Evolutionary conservation across 2,888 invertebrate species (phyloP).

Genomic region (Psylliodes chrysocephalus): DNA sequence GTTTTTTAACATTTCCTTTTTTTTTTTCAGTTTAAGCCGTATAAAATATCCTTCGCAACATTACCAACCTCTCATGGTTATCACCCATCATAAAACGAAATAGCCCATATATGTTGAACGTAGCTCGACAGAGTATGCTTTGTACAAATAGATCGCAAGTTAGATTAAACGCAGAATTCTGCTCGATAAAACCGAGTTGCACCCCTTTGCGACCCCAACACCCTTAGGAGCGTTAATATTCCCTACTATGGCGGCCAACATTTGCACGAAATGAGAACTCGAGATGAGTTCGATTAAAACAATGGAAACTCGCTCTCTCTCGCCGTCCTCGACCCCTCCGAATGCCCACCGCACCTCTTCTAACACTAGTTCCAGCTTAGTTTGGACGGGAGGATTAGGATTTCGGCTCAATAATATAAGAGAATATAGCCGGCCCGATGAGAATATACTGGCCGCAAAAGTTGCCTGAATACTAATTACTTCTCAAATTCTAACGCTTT

Average conservation of each 20-base stretch:
- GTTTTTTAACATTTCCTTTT: neutral
- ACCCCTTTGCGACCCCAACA: slow-evolving; percentile 53
- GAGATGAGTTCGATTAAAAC: slow-evolving; percentile 66
- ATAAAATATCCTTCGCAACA: slow-evolving; percentile 14
- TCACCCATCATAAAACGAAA: slow-evolving; percentile 23
- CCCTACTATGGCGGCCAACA: slow-evolving; percentile 62
- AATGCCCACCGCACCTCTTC: slow-evolving; percentile 47
- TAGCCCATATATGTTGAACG: slow-evolving; percentile 9
- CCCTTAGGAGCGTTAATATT: slow-evolving; percentile 65
- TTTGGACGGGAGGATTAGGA: slow-evolving; percentile 54
- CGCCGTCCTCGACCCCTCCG: slow-evolving; percentile 34
- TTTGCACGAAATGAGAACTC: slow-evolving; percentile 65
- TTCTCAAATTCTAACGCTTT: slow-evolving; percentile 34
- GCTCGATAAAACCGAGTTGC: slow-evolving; percentile 61
- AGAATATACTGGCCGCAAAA: slow-evolving; percentile 31
- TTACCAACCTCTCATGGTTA: slow-evolving; percentile 14
- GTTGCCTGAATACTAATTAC: slow-evolving; percentile 35
- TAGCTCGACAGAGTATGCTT: slow-evolving; percentile 50
- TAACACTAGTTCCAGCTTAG: slow-evolving; percentile 56
- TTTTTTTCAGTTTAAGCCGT: neutral
- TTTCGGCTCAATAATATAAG: slow-evolving; percentile 53
- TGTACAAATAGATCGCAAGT: slow-evolving; percentile 64
- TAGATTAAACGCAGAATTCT: slow-evolving; percentile 64
- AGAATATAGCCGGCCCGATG: slow-evolving; percentile 46
- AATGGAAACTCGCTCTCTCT: slow-evolving; percentile 55